A percentile compares a stretch with the other conserved stretches of the same genome.
phyloP scores from a whole-genome alignment of 2,113 vertebrate species.

The Xiphophorus maculatus region DNA sequence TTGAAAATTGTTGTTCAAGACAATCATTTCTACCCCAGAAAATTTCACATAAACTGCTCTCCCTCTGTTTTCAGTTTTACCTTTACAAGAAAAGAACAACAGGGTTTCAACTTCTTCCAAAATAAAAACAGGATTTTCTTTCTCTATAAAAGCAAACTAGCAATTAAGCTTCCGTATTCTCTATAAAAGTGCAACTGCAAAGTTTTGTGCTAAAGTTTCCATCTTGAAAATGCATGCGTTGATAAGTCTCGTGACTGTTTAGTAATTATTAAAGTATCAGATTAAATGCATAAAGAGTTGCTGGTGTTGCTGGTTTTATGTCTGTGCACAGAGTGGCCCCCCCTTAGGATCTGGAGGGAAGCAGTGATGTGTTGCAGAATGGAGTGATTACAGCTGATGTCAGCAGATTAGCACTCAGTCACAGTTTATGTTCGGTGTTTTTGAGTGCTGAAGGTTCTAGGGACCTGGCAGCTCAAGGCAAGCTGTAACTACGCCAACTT shows the following conservation, averaged over 20 bases:
- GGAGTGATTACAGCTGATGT: too few relatives aligned
- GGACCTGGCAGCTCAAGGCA: too few relatives aligned
- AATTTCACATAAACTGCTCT: slow-evolving; percentile 4
- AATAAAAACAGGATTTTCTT: background rate
- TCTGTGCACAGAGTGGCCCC: too few relatives aligned
- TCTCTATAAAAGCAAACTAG: background rate
- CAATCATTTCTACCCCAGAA: background rate
- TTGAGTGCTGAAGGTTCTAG: too few relatives aligned
- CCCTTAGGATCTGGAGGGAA: too few relatives aligned
- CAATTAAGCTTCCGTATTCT: background rate
- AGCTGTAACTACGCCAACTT: too few relatives aligned
- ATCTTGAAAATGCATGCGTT: background rate
- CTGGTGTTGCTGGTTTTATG: too few relatives aligned
- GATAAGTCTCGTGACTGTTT: background rate
- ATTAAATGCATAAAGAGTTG: too few relatives aligned
- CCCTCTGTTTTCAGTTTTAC: background rate
- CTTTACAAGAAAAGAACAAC: background rate
- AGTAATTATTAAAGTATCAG: background rate
- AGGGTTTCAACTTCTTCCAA: background rate
- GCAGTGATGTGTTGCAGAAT: too few relatives aligned
- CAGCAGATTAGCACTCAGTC: too few relatives aligned
- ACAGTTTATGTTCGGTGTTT: too few relatives aligned
- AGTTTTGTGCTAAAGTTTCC: background rate
- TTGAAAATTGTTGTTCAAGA: slow-evolving; percentile 2
- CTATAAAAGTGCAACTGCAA: background rate